Evolutionary conservation across 1,140 invertebrate genomes (phyloP).

Genomic region (Penaeus indicus): DNA sequence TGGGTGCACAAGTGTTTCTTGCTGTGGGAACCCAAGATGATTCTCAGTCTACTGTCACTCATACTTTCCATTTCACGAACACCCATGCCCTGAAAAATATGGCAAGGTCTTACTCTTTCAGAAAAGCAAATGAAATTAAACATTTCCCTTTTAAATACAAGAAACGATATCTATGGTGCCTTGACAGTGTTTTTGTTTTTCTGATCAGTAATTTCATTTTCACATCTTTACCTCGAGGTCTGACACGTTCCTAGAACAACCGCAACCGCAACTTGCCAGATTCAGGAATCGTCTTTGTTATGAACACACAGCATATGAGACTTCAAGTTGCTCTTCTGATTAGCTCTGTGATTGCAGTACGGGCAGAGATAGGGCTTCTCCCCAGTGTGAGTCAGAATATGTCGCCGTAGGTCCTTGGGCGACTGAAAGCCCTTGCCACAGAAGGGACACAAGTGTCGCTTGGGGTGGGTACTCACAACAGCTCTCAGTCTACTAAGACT

Average conservation of each 20-base stretch:
- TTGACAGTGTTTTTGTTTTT: background rate
- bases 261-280: conserved; percentile 19
- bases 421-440: conserved; percentile 60
- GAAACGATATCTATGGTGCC: no score
- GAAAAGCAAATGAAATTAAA: conserved; percentile 9
- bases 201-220: background rate
- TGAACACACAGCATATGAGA: conserved; percentile 62
- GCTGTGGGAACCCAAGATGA: conserved; percentile 59
- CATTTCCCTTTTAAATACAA: background rate
- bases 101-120: conserved; percentile 63
- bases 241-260: background rate
- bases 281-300: conserved; percentile 46
- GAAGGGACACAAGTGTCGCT: conserved; percentile 60
- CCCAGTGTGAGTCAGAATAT: conserved; percentile 58
- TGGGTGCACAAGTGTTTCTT: conserved; percentile 58
- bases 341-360: conserved; percentile 57
- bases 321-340: conserved; percentile 64
- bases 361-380: conserved; percentile 60
- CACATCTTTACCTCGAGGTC: conserved; percentile 15
- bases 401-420: conserved; percentile 59
- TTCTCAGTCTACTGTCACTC: conserved; percentile 62
- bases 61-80: conserved; percentile 61
- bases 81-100: conserved; percentile 63
- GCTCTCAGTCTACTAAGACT: conserved; percentile 59
- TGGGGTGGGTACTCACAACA: conserved; percentile 55